Evolutionary conservation across 2,888 invertebrate species (phyloP), one percentile per base, ranked within the genome.

Genomic region (Papilio gigon): DNA sequence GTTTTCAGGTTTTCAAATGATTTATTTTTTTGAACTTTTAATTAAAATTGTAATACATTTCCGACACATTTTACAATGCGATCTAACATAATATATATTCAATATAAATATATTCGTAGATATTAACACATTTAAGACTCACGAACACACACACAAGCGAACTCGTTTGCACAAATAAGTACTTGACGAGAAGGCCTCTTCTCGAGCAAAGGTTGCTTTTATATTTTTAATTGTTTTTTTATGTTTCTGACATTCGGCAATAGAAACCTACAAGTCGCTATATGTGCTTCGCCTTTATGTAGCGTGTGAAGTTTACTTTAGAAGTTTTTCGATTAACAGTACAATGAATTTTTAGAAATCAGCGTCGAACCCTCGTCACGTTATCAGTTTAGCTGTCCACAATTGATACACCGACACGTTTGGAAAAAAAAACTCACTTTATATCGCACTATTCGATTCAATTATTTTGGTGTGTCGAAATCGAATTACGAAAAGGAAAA

Each of bases 321-420:
- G 22, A 53, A 53, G 40, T 33, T 61, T 66, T 61, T 67, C 67
- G 47, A 30, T 67, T 17, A 67, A 44, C 37, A 47, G 37, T 53
- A 53, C 64, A 64, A 64, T 64, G 56, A 25, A 12, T 56, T 65
- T 42, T 42, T 42, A 65, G 65, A 42, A 62, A 47, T 44, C 61
- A 47, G 40, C 35, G 40, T 27, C 30, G 56, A 35, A 67, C 67
- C 67, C 67, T 67, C 40, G 60, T 67, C 67, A 67, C 11, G 60
- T 47, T 65, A 47, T 65, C 59, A 25, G 59, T 65, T 47, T n/a
- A 35, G 47, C 14, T 44, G 59, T 66, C 58, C n/a, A 27, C 33
- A 59, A 33, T 47, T 47, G 65, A 66, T 33, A 33, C 44, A 59
- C 65, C 44, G 35, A 65, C 33, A 47, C 20, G 25, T 42, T 62